Percentiles rank a stretch among this genome's conserved stretches.
phyloP scores from a whole-genome alignment of 2,113 vertebrate genomes.

The Osmerus eperlanus region DNA sequence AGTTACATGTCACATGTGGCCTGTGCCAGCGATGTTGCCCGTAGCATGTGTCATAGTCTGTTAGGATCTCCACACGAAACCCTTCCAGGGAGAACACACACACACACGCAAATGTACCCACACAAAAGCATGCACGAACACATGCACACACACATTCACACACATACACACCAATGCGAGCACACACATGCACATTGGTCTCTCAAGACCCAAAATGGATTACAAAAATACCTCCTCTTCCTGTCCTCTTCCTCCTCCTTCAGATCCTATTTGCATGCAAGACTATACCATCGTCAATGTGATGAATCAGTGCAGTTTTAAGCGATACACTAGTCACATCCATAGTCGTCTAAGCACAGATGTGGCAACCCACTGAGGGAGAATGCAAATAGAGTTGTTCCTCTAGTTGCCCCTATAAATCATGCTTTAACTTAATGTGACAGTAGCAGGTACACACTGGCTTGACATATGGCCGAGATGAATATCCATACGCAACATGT shows the following conservation, averaged over 20 bases:
- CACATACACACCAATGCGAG: neutral
- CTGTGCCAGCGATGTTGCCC: constrained; percentile 24
- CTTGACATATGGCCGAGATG: constrained; percentile 1
- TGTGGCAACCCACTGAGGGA: constrained; percentile 43
- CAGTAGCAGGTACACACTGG: neutral
- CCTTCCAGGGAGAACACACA: neutral
- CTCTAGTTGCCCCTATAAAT: constrained; percentile 26
- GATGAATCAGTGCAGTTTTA: no score
- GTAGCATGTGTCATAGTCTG: constrained; percentile 45
- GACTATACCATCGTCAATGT: no score
- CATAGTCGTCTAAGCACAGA: constrained; percentile 53
- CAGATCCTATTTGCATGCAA: no score
- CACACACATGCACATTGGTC: neutral
- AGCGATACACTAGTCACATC: constrained; percentile 22
- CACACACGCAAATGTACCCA: neutral
- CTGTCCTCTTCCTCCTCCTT: no score
- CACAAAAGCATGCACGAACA: constrained; percentile 3
- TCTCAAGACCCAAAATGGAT: no score
- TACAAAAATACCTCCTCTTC: no score
- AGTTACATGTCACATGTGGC: neutral
- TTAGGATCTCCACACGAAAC: constrained; percentile 31
- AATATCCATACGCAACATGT: neutral
- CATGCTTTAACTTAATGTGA: constrained; percentile 15
- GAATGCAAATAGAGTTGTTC: constrained; percentile 48
- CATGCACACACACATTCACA: neutral